Conservation (phyloP, 2,797 vertebrate genomes). For the Myotis findleyi region DNA sequence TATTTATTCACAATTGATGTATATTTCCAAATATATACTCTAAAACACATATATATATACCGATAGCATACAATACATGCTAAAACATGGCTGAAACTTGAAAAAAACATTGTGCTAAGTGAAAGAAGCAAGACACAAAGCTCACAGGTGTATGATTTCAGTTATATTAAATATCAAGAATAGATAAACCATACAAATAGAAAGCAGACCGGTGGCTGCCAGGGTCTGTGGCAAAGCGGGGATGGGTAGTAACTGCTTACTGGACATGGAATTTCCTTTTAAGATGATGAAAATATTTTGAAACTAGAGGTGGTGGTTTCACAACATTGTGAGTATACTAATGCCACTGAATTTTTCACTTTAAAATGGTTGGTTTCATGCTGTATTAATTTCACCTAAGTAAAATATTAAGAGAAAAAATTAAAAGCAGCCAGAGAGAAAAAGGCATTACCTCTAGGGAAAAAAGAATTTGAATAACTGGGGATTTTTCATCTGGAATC, state of each 20-base stretch:
- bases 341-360: neutral
- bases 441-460: neutral
- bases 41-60: no score
- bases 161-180: constrained; percentile 35
- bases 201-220: neutral
- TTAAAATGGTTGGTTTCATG: neutral
- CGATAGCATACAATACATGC: neutral
- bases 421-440: neutral
- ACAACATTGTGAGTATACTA: neutral
- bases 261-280: neutral
- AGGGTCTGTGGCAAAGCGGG: neutral
- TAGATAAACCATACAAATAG: neutral
- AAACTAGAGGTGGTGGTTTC: neutral
- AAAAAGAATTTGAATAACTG: neutral
- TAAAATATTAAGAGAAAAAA: neutral
- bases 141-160: neutral
- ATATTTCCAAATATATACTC: neutral
- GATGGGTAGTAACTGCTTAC: neutral
- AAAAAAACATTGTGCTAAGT: neutral
- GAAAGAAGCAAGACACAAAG: neutral
- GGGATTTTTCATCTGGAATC: neutral
- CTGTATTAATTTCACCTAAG: neutral
- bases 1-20: neutral
- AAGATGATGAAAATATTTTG: neutral
- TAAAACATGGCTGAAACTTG: neutral